Evolutionary conservation across 2,888 invertebrate genomes (phyloP), one percentile per base, ranked within the genome.

Genomic region (Unio delphinus): DNA sequence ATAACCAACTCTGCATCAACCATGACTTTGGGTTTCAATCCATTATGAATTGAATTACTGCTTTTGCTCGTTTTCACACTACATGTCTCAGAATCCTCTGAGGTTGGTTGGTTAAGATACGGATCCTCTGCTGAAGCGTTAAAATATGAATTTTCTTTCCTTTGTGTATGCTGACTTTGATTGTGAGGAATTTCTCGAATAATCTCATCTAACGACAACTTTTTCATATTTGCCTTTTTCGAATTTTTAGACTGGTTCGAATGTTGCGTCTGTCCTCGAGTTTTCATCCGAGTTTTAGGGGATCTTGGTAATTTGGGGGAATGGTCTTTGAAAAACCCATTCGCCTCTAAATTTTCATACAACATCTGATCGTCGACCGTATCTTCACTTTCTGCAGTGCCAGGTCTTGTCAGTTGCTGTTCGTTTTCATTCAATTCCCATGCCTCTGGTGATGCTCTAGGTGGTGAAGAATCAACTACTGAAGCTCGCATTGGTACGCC

Each of bases 401-500:
- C 67, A 23, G 78, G 76, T 34, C 74, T 66, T 7, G 63, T 26
- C 26, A 69, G 64, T 23, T 77, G 75, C 17, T 69, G 64, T 8
- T 70, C 74, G 59, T 58, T 59, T 26, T 75, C 68, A 30, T 67
- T 70, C 18, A 59, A 58, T 55, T 69, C 74, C 5, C 72, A 73
- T 8, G 69, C 55, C 3, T 67, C 64, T 18, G n/a, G 11, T n/a
- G 61, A 61, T 11, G 8, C 58, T 58, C 70, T 61, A 18, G 68
- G 64, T 55, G 76, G 71, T 67, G 69, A 70, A 61, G 74, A 75
- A 34, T 82, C 78, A 11, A 85, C 77, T 3, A 80, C 79, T n/a
- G 86, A 84, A 2, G 83, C 82, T 56, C 84, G 68, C 28, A 86
- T 65, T n/a, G 85, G 85, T 26, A 86, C 84, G 1, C 85, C 86